phyloP scores from a whole-genome alignment of 2,888 invertebrate species.

The Eubasilissa splendida region DNA sequence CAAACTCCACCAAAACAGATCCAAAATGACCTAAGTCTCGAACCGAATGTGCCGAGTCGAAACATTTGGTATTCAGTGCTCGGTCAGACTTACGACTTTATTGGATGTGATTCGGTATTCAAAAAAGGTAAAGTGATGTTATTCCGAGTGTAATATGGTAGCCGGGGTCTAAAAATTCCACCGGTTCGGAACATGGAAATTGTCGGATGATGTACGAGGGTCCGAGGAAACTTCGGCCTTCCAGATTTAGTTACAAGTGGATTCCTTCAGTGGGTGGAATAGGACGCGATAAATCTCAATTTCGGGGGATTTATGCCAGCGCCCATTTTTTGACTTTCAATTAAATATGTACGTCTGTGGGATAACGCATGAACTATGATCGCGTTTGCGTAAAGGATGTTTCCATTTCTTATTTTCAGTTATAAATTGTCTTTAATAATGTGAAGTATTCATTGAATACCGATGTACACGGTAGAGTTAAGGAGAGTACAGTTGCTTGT shows the following conservation, averaged over 20 bases:
- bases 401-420: no score
- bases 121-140: conserved; percentile 49
- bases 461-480: no score
- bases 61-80: background rate
- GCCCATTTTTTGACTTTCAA: conserved; percentile 30
- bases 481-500: no score
- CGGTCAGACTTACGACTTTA: conserved; percentile 37
- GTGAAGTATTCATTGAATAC: no score
- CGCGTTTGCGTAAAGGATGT: no score
- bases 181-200: conserved; percentile 15
- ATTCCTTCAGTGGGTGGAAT: conserved; percentile 36
- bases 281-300: conserved; percentile 43
- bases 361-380: no score
- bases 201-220: conserved; percentile 36
- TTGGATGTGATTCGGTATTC: conserved; percentile 31
- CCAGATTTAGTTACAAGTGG: conserved; percentile 42
- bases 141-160: conserved; percentile 52
- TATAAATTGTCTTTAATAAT: no score
- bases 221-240: conserved; percentile 18
- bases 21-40: conserved; percentile 10
- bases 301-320: conserved; percentile 39
- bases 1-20: background rate
- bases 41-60: background rate
- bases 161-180: conserved; percentile 30
- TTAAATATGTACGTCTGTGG: conserved; percentile 12